A percentile compares a stretch with the other conserved stretches of the same genome.
These are phyloP conservation scores for Dromas ardeola DNA, from an alignment of 2,113 vertebrate species.

Conservation along the genomic window DNA sequence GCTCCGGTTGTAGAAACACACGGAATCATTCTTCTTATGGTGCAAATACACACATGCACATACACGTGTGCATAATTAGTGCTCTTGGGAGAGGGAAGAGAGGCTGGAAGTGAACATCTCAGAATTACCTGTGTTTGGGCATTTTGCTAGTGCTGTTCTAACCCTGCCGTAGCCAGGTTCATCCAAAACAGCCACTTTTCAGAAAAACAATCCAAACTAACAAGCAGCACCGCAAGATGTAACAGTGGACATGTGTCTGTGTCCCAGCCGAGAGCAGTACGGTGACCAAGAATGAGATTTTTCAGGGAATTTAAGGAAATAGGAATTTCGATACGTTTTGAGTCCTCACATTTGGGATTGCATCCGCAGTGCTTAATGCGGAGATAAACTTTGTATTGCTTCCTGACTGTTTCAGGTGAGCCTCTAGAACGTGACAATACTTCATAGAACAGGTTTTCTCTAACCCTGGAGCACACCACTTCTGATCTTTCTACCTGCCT, in stretches of 20 bases:
- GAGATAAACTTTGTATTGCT: not conserved
- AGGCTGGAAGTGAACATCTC: not conserved
- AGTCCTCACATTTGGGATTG: not conserved
- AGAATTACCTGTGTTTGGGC: not conserved
- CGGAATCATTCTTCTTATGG: not conserved
- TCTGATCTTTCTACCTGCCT: not conserved
- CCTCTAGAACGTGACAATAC: not conserved
- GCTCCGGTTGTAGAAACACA: not conserved
- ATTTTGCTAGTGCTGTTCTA: not conserved
- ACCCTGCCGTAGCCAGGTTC: not conserved
- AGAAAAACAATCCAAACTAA: not conserved
- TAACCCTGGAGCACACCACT: not conserved
- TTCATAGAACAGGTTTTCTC: not conserved
- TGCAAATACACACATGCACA: too few species aligned
- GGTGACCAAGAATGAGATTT: not conserved
- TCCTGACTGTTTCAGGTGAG: not conserved
- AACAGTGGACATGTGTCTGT: not conserved
- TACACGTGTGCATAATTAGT: not conserved
- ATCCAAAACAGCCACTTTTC: not conserved
- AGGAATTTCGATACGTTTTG: fast-evolving
- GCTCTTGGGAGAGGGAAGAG: not conserved
- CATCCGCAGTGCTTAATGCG: not conserved
- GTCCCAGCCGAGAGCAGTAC: not conserved
- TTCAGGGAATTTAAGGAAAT: not conserved
- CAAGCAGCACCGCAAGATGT: not conserved